Conservation (phyloP, 2,797 vertebrate genomes). For the Echiichthys vipera region DNA sequence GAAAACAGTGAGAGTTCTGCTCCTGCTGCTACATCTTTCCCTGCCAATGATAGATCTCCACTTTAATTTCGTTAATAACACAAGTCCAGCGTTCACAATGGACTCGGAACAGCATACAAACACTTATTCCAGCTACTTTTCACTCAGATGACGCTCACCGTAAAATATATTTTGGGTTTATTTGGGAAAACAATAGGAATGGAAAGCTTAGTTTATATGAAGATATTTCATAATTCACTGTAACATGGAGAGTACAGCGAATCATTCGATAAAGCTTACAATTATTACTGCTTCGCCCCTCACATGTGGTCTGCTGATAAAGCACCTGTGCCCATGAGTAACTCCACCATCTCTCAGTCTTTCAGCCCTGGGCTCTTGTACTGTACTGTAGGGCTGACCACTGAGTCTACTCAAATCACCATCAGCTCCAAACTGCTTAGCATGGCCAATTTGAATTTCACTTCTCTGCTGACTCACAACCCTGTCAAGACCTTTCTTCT, state of each 20-base stretch:
- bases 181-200: neutral
- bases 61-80: slow-evolving; percentile 72
- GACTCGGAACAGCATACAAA: slow-evolving; percentile 10
- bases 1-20: slow-evolving; percentile 76
- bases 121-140: slow-evolving; percentile 23
- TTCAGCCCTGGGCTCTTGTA: slow-evolving; percentile 64
- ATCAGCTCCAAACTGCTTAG: slow-evolving; percentile 82
- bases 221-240: slow-evolving; percentile 29
- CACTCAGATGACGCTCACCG: neutral
- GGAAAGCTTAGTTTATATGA: slow-evolving; percentile 8
- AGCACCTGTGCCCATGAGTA: slow-evolving; percentile 76
- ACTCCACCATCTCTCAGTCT: slow-evolving; percentile 64
- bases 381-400: slow-evolving; percentile 77
- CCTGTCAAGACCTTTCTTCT: slow-evolving; percentile 82
- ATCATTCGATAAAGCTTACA: slow-evolving; percentile 30
- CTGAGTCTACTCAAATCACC: slow-evolving; percentile 78
- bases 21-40: slow-evolving; percentile 68
- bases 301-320: slow-evolving; percentile 76
- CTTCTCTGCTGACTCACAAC: slow-evolving; percentile 84
- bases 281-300: slow-evolving; percentile 50
- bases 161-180: slow-evolving; percentile 7
- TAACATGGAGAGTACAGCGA: neutral
- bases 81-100: slow-evolving; percentile 42
- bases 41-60: slow-evolving; percentile 75
- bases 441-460: slow-evolving; percentile 80